Evolutionary conservation across 2,113 vertebrate genomes (phyloP), one percentile per base, ranked within the genome.

Genomic region (Ictalurus punctatus): DNA sequence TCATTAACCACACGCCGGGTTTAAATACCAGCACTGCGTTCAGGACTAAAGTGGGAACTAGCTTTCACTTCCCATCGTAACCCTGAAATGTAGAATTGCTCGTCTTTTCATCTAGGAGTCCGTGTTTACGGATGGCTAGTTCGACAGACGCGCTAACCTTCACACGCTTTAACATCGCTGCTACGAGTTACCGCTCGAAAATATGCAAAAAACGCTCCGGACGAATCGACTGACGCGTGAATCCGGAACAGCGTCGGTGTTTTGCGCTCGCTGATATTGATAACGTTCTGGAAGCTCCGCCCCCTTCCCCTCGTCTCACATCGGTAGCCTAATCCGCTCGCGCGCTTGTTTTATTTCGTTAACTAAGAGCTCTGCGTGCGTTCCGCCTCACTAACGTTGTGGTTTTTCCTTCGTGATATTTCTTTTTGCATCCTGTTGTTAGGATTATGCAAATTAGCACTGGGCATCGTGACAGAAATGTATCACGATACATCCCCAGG

Each of bases 21-120:
- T 86, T 48, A 90, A 82, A 84, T n/a, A 78, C 84, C 87, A 81
- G 86, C 61, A 34, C 76, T 89, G 80, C 82, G 59, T 87, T 88
- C 86, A 86, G 83, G 78, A 87, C 79, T 12, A 23, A 44, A 81
- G 52, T 19, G 52, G 54, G 80, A 82, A 30, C 13, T 19, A 56
- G 52, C 1, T 7, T 74, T 37, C 52, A 30, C 12, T 56, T 30
- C 14, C 76, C 52, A 40, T 71, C 69, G 0, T 34, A 30, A 37
- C 40, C 7, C 30, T 6, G 21, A 76, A 23, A 44, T 23, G 19
- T 21, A 76, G 8, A 44, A 25, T 10, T 23, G 7, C 3, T 76
- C 4, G 21, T 2, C 6, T 40, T 74, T 44, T 74, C 21, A 69
- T 69, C 67, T 48, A 48, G 2, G 21, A 37, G 7, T 73, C 34